Base-by-base conservation (phyloP, 2,113 vertebrate genomes). In the Cyanoderma ruficeps region DNA sequence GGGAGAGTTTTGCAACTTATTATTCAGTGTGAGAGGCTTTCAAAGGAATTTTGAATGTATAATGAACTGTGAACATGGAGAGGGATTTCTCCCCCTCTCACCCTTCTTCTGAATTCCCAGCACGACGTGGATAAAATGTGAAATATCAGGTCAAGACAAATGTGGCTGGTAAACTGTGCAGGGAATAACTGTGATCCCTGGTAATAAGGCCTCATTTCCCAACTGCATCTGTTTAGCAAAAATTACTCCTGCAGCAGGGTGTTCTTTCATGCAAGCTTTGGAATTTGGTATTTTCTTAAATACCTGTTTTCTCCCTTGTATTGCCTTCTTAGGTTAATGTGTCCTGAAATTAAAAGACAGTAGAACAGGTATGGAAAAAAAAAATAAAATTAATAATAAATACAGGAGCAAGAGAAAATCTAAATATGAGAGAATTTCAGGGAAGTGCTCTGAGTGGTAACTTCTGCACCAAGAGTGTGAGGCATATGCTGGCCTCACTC, bases 41-140 rank as follows among this genome's bases (percentile, higher is more conserved):
- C 78, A 93, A 70, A 94, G 55, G 88, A 93, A 80, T 39, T 74
- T 83, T 86, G 90, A 96, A 96, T 90, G 35, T 59, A 67, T 90
- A 83, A 96, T 94, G 94, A 97, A 65, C 77, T 79, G 59, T 65
- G 79, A 88, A 47, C 35, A 55, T 5, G 42, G 55, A 57, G 61
- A 83, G 75, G 94, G 94, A 91, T 83, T 93, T 85, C 70, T 93
- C 23, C 47, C 33, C 24, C 37, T 59, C 74, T 61, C 83, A 41
- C 49, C 63, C 28, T 65, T 83, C 35, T 30, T 88, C 67, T 77
- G 50, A 95, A 95, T 86, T 95, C 85, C 79, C 87, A 85, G 33
- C 67, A 52, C 19, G 10, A 13, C 31, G 71, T 53, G 60, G 82
- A 83, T 83, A 55, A 89, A 96, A 82, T 57, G 82, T 78, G 80